Evolutionary conservation across 2,888 invertebrate species (phyloP).

Genomic region (Metacarcinus magister): DNA sequence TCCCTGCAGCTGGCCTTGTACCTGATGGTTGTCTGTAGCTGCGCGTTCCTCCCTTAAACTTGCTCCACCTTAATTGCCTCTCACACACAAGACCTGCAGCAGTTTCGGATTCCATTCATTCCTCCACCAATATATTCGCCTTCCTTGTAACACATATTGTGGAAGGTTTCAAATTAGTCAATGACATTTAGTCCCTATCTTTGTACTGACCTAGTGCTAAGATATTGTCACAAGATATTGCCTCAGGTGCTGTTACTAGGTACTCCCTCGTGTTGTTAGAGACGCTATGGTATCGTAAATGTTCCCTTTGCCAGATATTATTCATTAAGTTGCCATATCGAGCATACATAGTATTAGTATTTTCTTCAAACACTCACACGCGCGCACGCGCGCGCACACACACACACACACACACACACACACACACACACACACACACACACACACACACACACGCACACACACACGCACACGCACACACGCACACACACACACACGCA

Average conservation of each 20-base stretch:
- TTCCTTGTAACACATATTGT: background rate
- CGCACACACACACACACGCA: too few species aligned
- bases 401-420: slow-evolving; percentile 55
- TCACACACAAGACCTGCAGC: background rate
- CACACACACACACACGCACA: background rate
- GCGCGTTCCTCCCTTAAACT: background rate
- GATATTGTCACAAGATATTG: too few species aligned
- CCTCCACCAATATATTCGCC: background rate
- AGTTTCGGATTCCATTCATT: background rate
- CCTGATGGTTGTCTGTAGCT: background rate
- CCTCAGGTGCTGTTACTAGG: too few species aligned
- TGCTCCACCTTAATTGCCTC: background rate
- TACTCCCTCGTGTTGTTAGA: background rate
- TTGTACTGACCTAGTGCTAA: too few species aligned
- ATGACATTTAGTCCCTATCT: too few species aligned
- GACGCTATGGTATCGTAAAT: background rate
- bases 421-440: background rate
- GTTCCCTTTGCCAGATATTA: background rate
- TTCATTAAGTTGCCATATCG: background rate
- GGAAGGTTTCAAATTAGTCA: background rate
- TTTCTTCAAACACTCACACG: background rate
- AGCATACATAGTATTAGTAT: background rate
- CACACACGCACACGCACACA: background rate
- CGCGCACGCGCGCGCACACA: slow-evolving; percentile 53
- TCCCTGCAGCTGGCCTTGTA: background rate